Evolutionary conservation across 2,888 invertebrate species (phyloP).

Genomic region (Oxystoma pomonae): DNA sequence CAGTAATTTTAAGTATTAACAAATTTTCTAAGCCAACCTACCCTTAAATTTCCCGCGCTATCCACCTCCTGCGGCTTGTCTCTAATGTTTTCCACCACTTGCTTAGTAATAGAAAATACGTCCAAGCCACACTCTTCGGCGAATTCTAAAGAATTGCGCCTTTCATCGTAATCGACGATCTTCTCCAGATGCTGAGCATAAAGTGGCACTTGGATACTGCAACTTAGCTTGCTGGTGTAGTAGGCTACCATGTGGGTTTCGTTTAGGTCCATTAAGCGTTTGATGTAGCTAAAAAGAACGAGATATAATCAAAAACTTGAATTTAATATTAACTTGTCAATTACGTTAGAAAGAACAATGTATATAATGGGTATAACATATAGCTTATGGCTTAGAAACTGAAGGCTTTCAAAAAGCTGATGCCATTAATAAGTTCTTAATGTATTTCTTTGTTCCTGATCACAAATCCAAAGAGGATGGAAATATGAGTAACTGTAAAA

Average conservation of each 20-base stretch:
- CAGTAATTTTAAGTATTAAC: too few relatives aligned
- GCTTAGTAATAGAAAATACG: conserved; percentile 77
- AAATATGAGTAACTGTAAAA: too few relatives aligned
- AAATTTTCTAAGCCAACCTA: conserved; percentile 20
- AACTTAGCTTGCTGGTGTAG: conserved; percentile 77
- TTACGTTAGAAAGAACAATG: too few relatives aligned
- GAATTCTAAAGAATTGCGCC: conserved; percentile 63
- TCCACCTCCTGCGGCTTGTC: conserved; percentile 44
- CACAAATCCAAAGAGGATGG: too few relatives aligned
- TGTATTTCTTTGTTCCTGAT: too few relatives aligned
- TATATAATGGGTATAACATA: too few relatives aligned
- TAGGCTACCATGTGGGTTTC: conserved; percentile 78
- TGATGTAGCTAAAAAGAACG: conserved; percentile 64
- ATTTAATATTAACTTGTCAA: too few relatives aligned
- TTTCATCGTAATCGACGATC: conserved; percentile 61
- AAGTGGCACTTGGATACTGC: conserved; percentile 53
- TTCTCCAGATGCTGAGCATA: conserved; percentile 69
- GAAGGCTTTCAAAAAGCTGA: too few relatives aligned
- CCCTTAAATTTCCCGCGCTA: conserved; percentile 40
- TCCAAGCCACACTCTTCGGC: conserved; percentile 74
- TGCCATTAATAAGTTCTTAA: too few relatives aligned
- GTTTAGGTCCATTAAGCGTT: conserved; percentile 65
- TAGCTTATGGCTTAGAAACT: too few relatives aligned
- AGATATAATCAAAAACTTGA: too few relatives aligned
- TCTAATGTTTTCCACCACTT: conserved; percentile 76